These are phyloP conservation scores for Sitta carolinensis DNA, from an alignment of 2,797 vertebrate species.

Conservation along the genomic window DNA sequence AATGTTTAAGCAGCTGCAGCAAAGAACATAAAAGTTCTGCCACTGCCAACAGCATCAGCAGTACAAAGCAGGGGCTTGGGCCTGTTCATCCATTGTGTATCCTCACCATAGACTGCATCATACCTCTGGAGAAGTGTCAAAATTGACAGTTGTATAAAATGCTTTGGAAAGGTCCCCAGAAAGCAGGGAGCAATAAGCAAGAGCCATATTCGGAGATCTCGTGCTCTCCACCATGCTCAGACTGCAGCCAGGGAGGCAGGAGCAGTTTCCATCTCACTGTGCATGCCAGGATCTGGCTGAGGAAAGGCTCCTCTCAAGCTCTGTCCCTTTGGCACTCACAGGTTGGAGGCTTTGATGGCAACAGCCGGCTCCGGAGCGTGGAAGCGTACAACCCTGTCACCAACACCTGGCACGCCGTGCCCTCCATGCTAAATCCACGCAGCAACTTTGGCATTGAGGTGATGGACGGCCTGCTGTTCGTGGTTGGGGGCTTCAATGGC, in stretches of 20 bases:
- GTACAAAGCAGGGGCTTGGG: neutral
- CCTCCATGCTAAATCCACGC: constrained; percentile 81
- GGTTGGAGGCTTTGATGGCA: constrained; percentile 86
- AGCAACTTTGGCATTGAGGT: constrained; percentile 89
- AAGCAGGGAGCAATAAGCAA: neutral
- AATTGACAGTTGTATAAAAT: neutral
- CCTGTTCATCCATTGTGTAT: neutral
- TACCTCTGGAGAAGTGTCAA: constrained; percentile 51
- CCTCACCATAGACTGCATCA: neutral
- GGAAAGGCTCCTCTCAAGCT: neutral
- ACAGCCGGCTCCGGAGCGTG: constrained; percentile 67
- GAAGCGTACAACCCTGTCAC: constrained; percentile 79
- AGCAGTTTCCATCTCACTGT: neutral
- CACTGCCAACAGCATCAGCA: neutral
- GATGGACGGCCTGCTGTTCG: constrained; percentile 76
- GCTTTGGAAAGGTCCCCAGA: neutral
- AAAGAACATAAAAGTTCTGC: neutral
- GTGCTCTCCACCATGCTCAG: fast-evolving
- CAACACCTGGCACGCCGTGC: constrained; percentile 74
- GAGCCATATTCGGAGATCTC: fast-evolving
- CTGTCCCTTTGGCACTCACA: constrained; percentile 41
- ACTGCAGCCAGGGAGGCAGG: neutral
- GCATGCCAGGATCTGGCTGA: fast-evolving
- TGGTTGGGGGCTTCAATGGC: constrained; percentile 77
- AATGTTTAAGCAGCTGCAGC: neutral